Percentiles rank a stretch among this genome's conserved stretches.
Evolutionary conservation across 2,797 vertebrate genomes (phyloP).

Genomic region (Cyclopterus lumpus): DNA sequence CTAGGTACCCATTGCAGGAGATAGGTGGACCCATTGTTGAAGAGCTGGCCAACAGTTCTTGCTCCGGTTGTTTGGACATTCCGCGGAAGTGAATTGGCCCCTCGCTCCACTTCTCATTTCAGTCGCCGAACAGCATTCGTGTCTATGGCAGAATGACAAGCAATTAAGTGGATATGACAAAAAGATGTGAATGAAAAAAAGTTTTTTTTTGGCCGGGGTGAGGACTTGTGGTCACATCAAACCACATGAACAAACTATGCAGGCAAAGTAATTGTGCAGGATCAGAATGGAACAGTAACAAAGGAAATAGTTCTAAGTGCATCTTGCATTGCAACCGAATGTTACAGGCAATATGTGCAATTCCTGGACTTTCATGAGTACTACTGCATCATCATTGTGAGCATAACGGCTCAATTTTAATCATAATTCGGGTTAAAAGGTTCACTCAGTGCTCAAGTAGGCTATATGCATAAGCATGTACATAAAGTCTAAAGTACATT

Average conservation of each 20-base stretch:
- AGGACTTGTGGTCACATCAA: slow-evolving; percentile 14
- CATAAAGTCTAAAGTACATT: no score
- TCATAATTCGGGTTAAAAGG: neutral
- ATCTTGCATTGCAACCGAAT: neutral
- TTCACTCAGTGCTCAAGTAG: neutral
- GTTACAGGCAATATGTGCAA: neutral
- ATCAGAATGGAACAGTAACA: slow-evolving; percentile 8
- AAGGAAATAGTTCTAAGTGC: neutral
- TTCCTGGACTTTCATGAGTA: neutral
- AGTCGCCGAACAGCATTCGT: slow-evolving; percentile 39
- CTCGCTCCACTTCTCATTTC: slow-evolving; percentile 52
- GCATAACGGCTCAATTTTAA: slow-evolving; percentile 1
- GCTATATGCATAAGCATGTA: neutral
- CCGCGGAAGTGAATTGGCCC: slow-evolving; percentile 68
- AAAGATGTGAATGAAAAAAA: slow-evolving; percentile 26
- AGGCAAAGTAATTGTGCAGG: slow-evolving; percentile 8
- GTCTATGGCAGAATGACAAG: slow-evolving; percentile 51
- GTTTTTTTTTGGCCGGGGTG: neutral
- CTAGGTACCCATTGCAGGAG: slow-evolving; percentile 61
- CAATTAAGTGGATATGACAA: slow-evolving; percentile 41
- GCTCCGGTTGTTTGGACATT: slow-evolving; percentile 70
- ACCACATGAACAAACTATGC: neutral
- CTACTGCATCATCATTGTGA: neutral
- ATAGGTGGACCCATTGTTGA: slow-evolving; percentile 65
- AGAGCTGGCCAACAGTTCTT: slow-evolving; percentile 66